Conservation (phyloP, 1,140 invertebrate species). For the Carposina sasakii region DNA sequence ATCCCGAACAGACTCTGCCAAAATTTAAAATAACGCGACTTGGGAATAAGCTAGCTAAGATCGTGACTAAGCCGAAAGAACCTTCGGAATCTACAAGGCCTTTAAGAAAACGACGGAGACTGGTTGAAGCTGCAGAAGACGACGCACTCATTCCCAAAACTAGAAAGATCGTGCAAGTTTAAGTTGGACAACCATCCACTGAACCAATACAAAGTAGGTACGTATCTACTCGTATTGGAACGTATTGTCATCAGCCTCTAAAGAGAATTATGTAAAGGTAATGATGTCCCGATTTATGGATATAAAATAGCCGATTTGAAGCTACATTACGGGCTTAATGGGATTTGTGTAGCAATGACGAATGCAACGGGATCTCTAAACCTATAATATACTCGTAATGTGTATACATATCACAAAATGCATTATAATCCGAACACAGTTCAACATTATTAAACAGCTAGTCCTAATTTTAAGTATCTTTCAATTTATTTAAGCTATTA, state of each 20-base stretch:
- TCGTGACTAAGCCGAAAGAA: slow-evolving; percentile 60
- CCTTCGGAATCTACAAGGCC: slow-evolving; percentile 73
- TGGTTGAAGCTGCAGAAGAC: slow-evolving; percentile 66
- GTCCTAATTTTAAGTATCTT: slow-evolving; percentile 51
- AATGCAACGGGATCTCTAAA: too few relatives aligned
- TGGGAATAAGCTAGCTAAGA: slow-evolving; percentile 72
- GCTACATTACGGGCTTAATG: too few relatives aligned
- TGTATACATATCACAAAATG: slow-evolving; percentile 59
- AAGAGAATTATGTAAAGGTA: too few relatives aligned
- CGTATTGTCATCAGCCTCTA: too few relatives aligned
- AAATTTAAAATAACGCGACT: slow-evolving; percentile 75
- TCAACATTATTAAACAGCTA: slow-evolving; percentile 52
- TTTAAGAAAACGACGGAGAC: slow-evolving; percentile 74
- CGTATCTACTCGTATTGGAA: too few relatives aligned
- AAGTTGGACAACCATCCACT: too few relatives aligned
- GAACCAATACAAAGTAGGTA: too few relatives aligned
- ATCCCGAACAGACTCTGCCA: slow-evolving; percentile 72
- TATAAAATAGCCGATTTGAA: too few relatives aligned
- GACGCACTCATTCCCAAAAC: slow-evolving; percentile 66
- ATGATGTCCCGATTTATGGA: too few relatives aligned
- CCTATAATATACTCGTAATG: too few relatives aligned
- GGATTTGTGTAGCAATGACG: too few relatives aligned
- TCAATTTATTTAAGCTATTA: slow-evolving; percentile 23
- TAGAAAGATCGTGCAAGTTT: slow-evolving; percentile 68
- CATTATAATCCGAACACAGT: slow-evolving; percentile 51